Evolutionary conservation across 2,797 vertebrate species (phyloP), one percentile per base, ranked within the genome.

Genomic region (Cygnus olor): DNA sequence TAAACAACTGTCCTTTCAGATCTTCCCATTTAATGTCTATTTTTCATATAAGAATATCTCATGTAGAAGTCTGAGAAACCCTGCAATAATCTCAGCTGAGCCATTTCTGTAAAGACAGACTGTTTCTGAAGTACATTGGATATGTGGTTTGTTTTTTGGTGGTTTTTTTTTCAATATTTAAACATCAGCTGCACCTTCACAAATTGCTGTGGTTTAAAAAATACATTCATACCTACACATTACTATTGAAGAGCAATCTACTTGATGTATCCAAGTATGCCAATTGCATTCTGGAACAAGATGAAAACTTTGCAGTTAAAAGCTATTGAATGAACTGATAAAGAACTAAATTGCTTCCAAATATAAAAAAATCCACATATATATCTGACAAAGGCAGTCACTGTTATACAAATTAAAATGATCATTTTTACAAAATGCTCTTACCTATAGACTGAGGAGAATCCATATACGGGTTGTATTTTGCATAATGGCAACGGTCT

Each of bases 401-500:
- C 12, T 60, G n/a, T 34, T 45, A 77, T 6, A 22, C 10, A 79
- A 88, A 79, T 4, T 3, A 51, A 73, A 83, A 85, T 8, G 84
- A 89, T 60, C 11, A 54, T 80, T 96, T 94, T 85, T 80, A 38
- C 49, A 87, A 76, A 34, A 79, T 22, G n/a, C 22, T 86, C 98
- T 97, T 98, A 99, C 98, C 98, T 98, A 99, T 99, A 96, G 99
- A 99, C 97, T 99, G 99, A 16, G 99, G 99, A 56, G 99, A 99
- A 97, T 99, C 99, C 99, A 99, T 99, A 85, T 99, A 99, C 28
- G 99, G 99, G 95, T 99, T 99, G 98, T 98, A 99, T 97, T 99
- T 99, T 94, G 99, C 99, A 98, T 99, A 99, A 89, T 99, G 99
- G 70, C 98, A 98, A 80, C 99, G 98, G 97, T 99, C 99, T 92